Evolutionary conservation across 2,888 invertebrate species (phyloP).

Genomic region (Dioctria rufipes): DNA sequence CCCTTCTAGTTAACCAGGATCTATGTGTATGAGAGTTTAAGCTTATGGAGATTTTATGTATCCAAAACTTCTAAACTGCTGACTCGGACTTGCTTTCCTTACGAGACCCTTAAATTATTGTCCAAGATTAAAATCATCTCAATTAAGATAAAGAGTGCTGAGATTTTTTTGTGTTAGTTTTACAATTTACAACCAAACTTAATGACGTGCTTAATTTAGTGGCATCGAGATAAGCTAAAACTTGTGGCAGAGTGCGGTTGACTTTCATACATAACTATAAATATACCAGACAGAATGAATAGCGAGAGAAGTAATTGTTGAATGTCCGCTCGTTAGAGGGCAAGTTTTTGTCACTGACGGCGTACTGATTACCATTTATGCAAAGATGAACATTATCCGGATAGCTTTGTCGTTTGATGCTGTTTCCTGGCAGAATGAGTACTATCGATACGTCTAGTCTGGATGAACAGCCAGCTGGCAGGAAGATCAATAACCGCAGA

Average conservation of each 20-base stretch:
- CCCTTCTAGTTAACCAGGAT: slow-evolving; percentile 2
- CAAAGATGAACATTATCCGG: not conserved
- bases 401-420: slow-evolving; percentile 12
- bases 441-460: slow-evolving; percentile 21
- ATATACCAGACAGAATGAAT: no score
- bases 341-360: slow-evolving; percentile 23
- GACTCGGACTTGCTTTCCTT: slow-evolving; percentile 11
- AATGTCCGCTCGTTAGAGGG: slow-evolving; percentile 31
- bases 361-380: slow-evolving; percentile 44
- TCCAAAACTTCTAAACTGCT: slow-evolving; percentile 38
- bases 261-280: not conserved
- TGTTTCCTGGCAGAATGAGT: not conserved
- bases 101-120: slow-evolving; percentile 26
- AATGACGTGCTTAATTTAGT: slow-evolving; percentile 60
- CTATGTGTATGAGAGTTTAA: not conserved
- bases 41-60: slow-evolving; percentile 39
- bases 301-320: slow-evolving; percentile 32
- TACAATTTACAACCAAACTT: slow-evolving; percentile 57
- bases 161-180: slow-evolving; percentile 42
- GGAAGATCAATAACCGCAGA: slow-evolving; percentile 30
- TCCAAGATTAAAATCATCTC: slow-evolving; percentile 47
- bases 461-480: slow-evolving; percentile 4
- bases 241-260: not conserved
- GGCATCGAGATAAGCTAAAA: slow-evolving; percentile 57
- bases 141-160: slow-evolving; percentile 48